Evolutionary conservation across 2,113 vertebrate genomes (phyloP), one percentile per base, ranked within the genome.

Genomic region (Pseudorhombus dupliciocellatus): DNA sequence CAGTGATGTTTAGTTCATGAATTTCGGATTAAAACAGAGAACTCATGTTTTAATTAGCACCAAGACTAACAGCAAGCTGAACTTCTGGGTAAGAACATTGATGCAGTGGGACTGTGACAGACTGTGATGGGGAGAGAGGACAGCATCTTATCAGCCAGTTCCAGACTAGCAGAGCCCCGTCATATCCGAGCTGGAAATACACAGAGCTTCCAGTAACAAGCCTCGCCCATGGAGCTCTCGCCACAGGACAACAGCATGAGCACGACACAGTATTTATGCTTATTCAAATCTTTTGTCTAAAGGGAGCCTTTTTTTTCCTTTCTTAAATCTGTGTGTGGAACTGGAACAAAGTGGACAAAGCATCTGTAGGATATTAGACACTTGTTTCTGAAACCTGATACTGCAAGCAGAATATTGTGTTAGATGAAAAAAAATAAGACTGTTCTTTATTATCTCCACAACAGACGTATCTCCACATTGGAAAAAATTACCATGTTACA

Each of bases 131-230:
- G 75, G 83, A 91, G 93, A 94, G 94, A 94, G 93, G 90, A 91
- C 90, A 91, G 92, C 95, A 95, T 95, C 96, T 98, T 98, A 98
- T 97, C 96, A 94, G 95, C 87, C 59, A 81, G 90, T 92, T 91
- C 88, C 96, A 98, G 95, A 93, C 92, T 91, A 90, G 89, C 91
- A 91, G 92, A 92, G 92, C 82, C n/a, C 87, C 79, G 91, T 94
- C 94, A 92, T 94, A 95, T 93, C 92, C 92, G 88, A 87, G 92
- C 84, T 93, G 93, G 93, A 94, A 95, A 93, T 93, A 89, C 89
- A 81, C 88, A 91, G 89, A 81, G 90, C 87, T 94, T 94, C 90
- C 93, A 94, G 94, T 92, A 91, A 91, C 82, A 91, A 92, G 92
- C 96, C 95, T 95, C 90, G 71, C 94, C 95, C 95, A 92, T 86